Percentiles rank a stretch among this genome's conserved stretches.
These are phyloP conservation scores for Macropis europaea DNA, from an alignment of 2,888 invertebrate genomes.

Conservation along the genomic window DNA sequence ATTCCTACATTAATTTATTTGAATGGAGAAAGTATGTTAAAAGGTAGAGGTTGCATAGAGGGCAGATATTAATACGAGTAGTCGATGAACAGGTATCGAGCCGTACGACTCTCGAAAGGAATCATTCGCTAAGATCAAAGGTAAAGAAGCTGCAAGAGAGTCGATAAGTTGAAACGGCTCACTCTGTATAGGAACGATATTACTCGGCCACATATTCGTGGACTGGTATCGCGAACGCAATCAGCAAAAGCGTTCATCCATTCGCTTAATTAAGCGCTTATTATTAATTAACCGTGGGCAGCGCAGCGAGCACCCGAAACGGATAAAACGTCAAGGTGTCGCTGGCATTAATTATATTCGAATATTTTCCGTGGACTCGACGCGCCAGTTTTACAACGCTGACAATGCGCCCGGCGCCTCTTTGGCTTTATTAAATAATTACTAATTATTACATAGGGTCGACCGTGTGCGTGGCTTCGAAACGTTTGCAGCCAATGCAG, in stretches of 20 bases:
- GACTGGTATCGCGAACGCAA: conserved; percentile 45
- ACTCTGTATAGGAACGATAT: conserved; percentile 14
- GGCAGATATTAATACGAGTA: too few species aligned
- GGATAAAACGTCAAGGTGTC: conserved; percentile 65
- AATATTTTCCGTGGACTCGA: conserved; percentile 46
- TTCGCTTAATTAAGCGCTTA: conserved; percentile 69
- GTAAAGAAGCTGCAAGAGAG: too few species aligned
- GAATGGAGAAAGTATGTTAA: too few species aligned
- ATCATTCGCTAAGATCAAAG: too few species aligned
- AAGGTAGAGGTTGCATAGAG: too few species aligned
- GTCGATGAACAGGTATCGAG: too few species aligned
- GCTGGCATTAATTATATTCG: conserved; percentile 55
- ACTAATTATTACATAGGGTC: conserved; percentile 19
- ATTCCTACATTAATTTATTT: too few species aligned
- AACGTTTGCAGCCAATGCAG: background rate
- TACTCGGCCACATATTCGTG: conserved; percentile 5
- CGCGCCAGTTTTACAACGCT: conserved; percentile 7
- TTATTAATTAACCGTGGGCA: conserved; percentile 63
- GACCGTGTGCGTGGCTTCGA: background rate
- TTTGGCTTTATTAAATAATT: conserved; percentile 31
- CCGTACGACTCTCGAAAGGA: too few species aligned
- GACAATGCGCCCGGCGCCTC: conserved; percentile 9
- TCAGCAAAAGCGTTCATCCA: conserved; percentile 60
- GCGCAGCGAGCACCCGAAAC: conserved; percentile 47
- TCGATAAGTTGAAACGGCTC: background rate